Evolutionary conservation across 1,140 invertebrate species (phyloP), one percentile per base, ranked within the genome.

Genomic region (Drosophila tsacasi): DNA sequence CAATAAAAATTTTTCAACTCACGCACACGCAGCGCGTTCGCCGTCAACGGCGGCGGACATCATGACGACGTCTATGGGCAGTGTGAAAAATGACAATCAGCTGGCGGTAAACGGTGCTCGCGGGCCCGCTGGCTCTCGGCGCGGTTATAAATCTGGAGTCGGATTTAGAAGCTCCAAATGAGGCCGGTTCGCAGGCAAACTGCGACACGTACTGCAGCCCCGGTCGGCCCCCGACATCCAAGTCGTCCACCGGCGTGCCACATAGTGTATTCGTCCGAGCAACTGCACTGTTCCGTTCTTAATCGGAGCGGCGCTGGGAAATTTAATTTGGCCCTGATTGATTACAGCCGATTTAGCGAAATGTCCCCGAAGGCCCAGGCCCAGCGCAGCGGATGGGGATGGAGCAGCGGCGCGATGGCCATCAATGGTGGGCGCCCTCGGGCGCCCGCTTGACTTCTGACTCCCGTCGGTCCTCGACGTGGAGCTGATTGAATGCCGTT

Each of bases 1-100:
- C 87, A 91, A 91, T 91, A 91, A 91, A 91, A 86, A 91, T 91
- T 91, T 83, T 90, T 90, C 81, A 89, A 78, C 80, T 87, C 83
- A 83, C 84, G 81, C 85, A 49, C 58, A 40, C 65, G 37, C 67
- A 52, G 39, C 17, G 9, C 50, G 49, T 25, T 12, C 7, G 25
- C 21, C 30, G 25, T 25, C 27, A 17, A 46, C 47, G 40, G 5
- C 25, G 35, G 19, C 32, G 64, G 30, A 25, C 67, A 77, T 79
- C 67, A 79, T 69, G 52, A 59, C 58, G 80, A 87, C 83, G 76
- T 79, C 82, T 78, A 81, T 81, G 78, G 64, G 49, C 55, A 44
- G 47, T 66, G 40, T 85, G 79, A 86, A 81, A 82, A 82, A 86
- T 82, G 71, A 50, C 71, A 72, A 66, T 57, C 69, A 72, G 55